Evolutionary conservation across 2,797 vertebrate genomes (phyloP).

Genomic region (Strix occidentalis): DNA sequence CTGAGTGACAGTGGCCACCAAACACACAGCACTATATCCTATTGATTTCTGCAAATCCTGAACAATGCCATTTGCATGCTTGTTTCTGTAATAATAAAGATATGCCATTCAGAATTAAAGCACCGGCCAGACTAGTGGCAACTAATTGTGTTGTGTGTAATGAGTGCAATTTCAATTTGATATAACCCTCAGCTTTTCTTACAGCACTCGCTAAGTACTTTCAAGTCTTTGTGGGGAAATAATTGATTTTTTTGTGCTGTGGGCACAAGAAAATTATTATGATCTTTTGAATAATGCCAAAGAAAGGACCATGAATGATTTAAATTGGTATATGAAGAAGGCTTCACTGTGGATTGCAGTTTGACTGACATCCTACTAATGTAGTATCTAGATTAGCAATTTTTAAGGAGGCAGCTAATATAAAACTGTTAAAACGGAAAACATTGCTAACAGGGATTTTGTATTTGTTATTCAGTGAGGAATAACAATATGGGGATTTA

Average conservation of each 20-base stretch:
- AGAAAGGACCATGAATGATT: slow-evolving; percentile 99
- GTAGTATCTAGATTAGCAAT: slow-evolving; percentile 93
- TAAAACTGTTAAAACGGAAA: slow-evolving; percentile 78
- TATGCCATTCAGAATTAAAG: slow-evolving; percentile 99
- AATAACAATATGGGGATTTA: slow-evolving; percentile 75
- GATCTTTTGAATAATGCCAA: slow-evolving; percentile 99
- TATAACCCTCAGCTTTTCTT: slow-evolving; percentile 99
- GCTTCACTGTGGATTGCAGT: slow-evolving; percentile 90
- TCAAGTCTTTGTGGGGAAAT: slow-evolving; percentile 99
- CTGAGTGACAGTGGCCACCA: slow-evolving; percentile 99
- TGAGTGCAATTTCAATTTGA: slow-evolving; percentile 99
- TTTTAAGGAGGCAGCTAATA: slow-evolving; percentile 85
- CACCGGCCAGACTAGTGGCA: slow-evolving; percentile 98
- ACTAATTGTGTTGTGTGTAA: slow-evolving; percentile 99
- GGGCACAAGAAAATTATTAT: slow-evolving; percentile 99
- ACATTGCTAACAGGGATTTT: slow-evolving; percentile 74
- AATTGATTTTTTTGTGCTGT: slow-evolving; percentile 99
- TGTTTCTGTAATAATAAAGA: slow-evolving; percentile 99
- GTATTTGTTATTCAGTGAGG: slow-evolving; percentile 72
- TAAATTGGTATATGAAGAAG: slow-evolving; percentile 99
- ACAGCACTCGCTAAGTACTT: slow-evolving; percentile 99
- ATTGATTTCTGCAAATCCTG: slow-evolving; percentile 99
- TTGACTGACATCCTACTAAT: slow-evolving; percentile 97
- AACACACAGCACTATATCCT: slow-evolving; percentile 99
- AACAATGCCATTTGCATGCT: slow-evolving; percentile 99